Base-by-base conservation (phyloP, 2,888 invertebrate genomes). In the Drosophila greeni region DNA sequence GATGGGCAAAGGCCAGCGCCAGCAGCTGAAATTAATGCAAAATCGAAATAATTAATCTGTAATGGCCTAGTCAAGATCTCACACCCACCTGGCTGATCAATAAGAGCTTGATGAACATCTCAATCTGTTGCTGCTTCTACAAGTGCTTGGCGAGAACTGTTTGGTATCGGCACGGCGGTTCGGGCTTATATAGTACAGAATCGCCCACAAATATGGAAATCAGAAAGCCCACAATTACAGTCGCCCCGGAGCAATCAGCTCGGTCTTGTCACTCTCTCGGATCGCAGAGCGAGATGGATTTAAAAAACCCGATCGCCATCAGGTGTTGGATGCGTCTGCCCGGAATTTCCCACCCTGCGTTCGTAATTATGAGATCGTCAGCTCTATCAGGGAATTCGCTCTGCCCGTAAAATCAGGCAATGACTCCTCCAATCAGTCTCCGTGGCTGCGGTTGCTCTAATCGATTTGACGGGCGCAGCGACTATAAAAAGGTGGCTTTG, bases 71-170 rank as follows among this genome's bases (percentile, higher is more conserved):
- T n/a, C 24, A 26, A 37, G 26, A n/a, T 12, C 14, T 23, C n/a
- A 5, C 42, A 45, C 68, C 65, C 26, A 79, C 79, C 66, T 82
- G 79, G 45, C 72, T 61, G 6, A 82, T 55, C 16, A 82, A 31
- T 45, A 82, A 42, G 5, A 74, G 37, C 49, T 82, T 79, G 3
- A 62, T 52, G 20, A 51, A 42, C 82, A 82, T 82, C 49, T 59
- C 11, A 18, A 33, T 29, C 20, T 12, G 26, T 8, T 37, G 20
- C 33, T 56, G 48, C 9, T 12, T 18, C 37, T 34, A 26, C 62
- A 45, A 70, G 26, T 45, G 51, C 47, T 40, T 8, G 23, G 6
- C 16, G 33, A 43, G n/a, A 51, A 75, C 75, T 79, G 67, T 31
- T 61, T 66, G 36, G 20, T 29, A 23, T 34, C 43, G 49, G 45